phyloP scores from a whole-genome alignment of 2,888 invertebrate genomes.

The Perithous albicinctus region DNA sequence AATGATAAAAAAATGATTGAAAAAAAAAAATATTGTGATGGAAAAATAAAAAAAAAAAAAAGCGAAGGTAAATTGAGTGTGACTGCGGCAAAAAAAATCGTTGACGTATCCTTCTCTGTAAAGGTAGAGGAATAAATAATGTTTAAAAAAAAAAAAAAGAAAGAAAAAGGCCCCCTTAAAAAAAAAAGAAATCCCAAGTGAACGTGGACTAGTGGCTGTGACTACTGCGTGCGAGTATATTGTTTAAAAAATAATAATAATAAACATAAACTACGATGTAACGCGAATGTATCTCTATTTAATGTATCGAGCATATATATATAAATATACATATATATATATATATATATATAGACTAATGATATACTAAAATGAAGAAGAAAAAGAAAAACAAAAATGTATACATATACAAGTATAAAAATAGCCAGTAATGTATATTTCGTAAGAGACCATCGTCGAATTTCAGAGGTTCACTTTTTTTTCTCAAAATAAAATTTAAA shows the following conservation, averaged over 20 bases:
- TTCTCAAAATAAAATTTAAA: not conserved
- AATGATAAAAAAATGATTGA: not conserved
- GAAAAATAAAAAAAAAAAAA: not conserved
- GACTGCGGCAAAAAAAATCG: constrained; percentile 26
- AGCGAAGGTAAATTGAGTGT: not conserved
- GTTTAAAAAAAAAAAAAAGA: constrained; percentile 24
- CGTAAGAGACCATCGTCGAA: constrained; percentile 30
- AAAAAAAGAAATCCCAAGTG: constrained; percentile 55
- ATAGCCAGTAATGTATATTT: constrained; percentile 13
- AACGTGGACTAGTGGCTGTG: constrained; percentile 81
- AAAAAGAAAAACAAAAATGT: constrained; percentile 27
- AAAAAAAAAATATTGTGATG: not conserved
- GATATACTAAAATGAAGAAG: too few relatives aligned
- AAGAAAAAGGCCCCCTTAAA: not conserved
- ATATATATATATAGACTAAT: too few relatives aligned
- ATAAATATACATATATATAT: constrained; percentile 20
- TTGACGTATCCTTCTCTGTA: constrained; percentile 44
- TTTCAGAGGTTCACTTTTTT: constrained; percentile 22
- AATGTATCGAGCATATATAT: constrained; percentile 27
- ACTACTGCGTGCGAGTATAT: constrained; percentile 79
- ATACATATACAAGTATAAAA: constrained; percentile 24
- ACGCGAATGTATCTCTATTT: constrained; percentile 38
- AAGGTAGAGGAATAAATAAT: constrained; percentile 40
- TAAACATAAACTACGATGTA: constrained; percentile 35
- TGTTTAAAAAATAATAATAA: constrained; percentile 48